Evolutionary conservation across 2,113 vertebrate genomes (phyloP), one percentile per base, ranked within the genome.

Genomic region (Nyctibius bracteatus): DNA sequence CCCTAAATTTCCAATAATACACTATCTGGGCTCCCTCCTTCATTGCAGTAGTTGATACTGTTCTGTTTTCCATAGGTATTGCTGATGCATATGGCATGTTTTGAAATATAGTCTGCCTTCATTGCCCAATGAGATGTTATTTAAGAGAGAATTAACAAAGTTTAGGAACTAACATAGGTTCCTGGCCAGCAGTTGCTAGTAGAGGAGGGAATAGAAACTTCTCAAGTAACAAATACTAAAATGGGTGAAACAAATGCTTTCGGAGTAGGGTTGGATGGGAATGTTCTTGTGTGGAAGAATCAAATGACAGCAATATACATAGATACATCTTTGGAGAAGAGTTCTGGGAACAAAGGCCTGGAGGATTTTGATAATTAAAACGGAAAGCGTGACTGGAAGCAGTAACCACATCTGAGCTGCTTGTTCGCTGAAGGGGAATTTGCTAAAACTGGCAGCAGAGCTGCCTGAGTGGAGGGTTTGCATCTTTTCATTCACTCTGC

Each of bases 171-270:
- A 39, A 37, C 66, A 43, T 6, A 14, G 52, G 41, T 9, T 59
- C 17, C 57, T 88, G 70, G 62, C 39, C 54, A 86, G 66, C 87
- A 82, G 62, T 49, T 91, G 67, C 51, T 89, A 4, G 47, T 57
- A n/a, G 63, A 73, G 46, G 49, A 81, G 54, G 63, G 58, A 83
- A 66, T 74, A 93, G 93, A 87, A 93, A 88, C 74, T 73, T 90
- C 79, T 96, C 90, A 86, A 88, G 59, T 95, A 85, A 82, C 86
- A 77, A 96, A 95, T 57, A 80, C 78, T 90, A 70, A 95, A 96
- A 24, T 70, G 82, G 75, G 51, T 88, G 74, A 93, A 94, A 80
- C 70, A 87, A 85, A 85, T 90, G 54, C n/a, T 91, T 96, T 65
- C 15, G 2, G 49, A 63, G 61, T 25, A 54, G 52, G 47, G 24